These are phyloP conservation scores for Latrodectus geometricus DNA, from an alignment of 1,140 invertebrate genomes.

Conservation along the genomic window DNA sequence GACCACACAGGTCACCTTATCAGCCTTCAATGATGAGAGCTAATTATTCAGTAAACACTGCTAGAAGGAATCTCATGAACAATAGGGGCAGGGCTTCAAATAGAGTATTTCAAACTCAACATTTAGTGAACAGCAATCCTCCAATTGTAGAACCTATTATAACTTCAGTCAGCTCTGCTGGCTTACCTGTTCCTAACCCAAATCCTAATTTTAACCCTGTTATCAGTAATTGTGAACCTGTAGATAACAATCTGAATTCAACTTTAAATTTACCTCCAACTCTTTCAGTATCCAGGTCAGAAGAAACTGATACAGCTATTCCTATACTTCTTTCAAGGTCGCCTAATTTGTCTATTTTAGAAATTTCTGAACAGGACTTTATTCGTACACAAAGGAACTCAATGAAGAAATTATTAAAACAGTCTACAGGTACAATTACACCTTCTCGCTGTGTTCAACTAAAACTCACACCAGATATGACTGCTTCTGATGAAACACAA, in stretches of 20 bases:
- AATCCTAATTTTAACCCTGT: background rate
- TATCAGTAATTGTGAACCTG: constrained; percentile 1
- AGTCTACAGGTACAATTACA: background rate
- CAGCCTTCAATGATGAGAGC: background rate
- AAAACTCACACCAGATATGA: constrained; percentile 29
- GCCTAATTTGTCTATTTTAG: constrained; percentile 14
- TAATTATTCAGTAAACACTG: background rate
- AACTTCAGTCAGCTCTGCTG: constrained; percentile 10
- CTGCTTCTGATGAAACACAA: constrained; percentile 19
- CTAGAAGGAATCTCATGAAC: constrained; percentile 16
- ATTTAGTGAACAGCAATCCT: background rate
- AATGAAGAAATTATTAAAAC: constrained; percentile 16
- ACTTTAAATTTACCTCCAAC: constrained; percentile 8
- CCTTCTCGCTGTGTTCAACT: constrained; percentile 36
- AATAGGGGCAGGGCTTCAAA: background rate
- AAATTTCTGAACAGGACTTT: constrained; percentile 40
- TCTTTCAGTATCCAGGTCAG: constrained; percentile 18
- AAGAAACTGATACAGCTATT: background rate
- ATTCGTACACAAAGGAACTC: constrained; percentile 10
- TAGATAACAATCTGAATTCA: constrained; percentile 1
- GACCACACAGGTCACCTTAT: background rate
- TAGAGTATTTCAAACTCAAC: background rate
- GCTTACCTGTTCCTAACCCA: background rate
- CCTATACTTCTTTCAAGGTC: constrained; percentile 17
- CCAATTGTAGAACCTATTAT: constrained; percentile 4